A percentile compares a stretch with the other conserved stretches of the same genome.
These are phyloP conservation scores for Planococcus citri DNA, from an alignment of 1,140 invertebrate genomes.

Conservation along the genomic window DNA sequence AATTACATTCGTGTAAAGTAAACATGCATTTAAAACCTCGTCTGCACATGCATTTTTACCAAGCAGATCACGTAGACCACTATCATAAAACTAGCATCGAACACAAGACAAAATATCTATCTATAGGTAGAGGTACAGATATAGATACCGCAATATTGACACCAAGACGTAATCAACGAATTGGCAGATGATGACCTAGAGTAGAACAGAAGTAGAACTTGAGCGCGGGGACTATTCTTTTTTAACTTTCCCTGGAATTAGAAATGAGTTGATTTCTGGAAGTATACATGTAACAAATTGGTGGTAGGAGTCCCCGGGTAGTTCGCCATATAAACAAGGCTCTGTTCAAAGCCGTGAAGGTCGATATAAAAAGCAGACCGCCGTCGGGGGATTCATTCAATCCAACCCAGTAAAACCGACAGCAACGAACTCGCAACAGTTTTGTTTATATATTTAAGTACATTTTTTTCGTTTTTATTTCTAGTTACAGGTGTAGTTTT, in stretches of 20 bases:
- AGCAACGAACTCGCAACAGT: neutral
- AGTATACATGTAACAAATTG: neutral
- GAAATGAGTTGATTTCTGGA: neutral
- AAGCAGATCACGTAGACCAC: no score
- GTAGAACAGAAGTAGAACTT: neutral
- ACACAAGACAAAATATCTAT: no score
- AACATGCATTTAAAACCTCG: no score
- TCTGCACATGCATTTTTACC: no score
- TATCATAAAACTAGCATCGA: no score
- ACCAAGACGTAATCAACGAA: neutral
- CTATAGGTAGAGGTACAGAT: no score
- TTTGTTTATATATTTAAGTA: no score
- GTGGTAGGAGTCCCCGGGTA: neutral
- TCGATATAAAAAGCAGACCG: constrained; percentile 1
- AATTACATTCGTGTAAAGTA: no score
- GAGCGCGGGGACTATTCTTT: neutral
- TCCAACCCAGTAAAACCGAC: neutral
- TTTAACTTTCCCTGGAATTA: constrained; percentile 7
- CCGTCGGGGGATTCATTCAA: neutral
- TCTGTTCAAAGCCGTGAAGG: neutral
- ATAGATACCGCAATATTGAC: no score
- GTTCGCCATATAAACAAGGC: no score
- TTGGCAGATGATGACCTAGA: neutral
- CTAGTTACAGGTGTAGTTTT: no score
- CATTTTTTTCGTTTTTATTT: no score